Base-by-base conservation (phyloP, 2,797 vertebrate genomes). In the Erpetoichthys calabaricus region DNA sequence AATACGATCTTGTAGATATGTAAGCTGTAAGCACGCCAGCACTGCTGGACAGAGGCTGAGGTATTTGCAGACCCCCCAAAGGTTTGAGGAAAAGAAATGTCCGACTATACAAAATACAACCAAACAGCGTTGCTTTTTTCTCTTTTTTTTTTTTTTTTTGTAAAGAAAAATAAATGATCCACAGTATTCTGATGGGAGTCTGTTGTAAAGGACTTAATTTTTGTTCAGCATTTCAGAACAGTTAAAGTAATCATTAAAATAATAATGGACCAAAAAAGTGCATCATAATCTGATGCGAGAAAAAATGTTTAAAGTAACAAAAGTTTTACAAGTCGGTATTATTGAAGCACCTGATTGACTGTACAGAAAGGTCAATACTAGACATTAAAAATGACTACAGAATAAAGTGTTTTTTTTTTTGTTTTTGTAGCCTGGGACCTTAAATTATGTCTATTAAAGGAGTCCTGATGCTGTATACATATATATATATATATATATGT, bases 11-110 rank as follows among this genome's bases (percentile, higher is more conserved):
- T 60, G 79, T 81, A 75, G 72, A 76, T 75, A 80, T 73, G 64
- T 79, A 79, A 75, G 77, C 79, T 83, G 73, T 77, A 74, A 79
- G 74, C 76, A 25, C 25, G 75, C 81, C 84, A 84, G 83, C 82
- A 63, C 75, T 68, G 76, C 77, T 80, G 80, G 80, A 80, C 77
- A 80, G 76, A 72, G 76, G 82, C 82, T 85, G 83, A 86, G 84
- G 83, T 86, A 86, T 86, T 80, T 80, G 78, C 80, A 73, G 77
- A 77, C 75, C 76, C 72, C 66, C 77, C 78, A 70, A 76, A 25
- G 25, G 25, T 25, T 25, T 25, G 25, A 25, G 25, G 25, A 25
- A 25, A 25, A 76, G 68, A 64, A 66, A 42, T 76, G 72, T 51
- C 60, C 57, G 45, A 47, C 45, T 51, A 45, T 63, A 62, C 58